phyloP scores from a whole-genome alignment of 2,888 invertebrate genomes.

The Hirtodrosophila alboralis region DNA sequence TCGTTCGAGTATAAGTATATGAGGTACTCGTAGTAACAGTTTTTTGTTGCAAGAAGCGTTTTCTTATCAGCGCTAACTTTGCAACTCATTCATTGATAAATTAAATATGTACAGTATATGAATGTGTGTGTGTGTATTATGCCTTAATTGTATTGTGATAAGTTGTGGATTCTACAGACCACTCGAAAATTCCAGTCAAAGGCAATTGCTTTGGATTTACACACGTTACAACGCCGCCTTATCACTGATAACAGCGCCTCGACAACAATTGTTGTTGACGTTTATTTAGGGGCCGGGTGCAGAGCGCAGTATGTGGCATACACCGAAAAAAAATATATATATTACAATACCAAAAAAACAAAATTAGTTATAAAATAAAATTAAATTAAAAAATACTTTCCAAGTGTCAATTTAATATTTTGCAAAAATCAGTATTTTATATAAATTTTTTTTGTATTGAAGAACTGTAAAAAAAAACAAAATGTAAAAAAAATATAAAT shows the following conservation, averaged over 20 bases:
- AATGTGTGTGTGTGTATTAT: not conserved
- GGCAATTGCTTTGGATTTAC: slow-evolving; percentile 26
- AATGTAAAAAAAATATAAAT: too few species aligned
- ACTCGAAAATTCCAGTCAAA: slow-evolving; percentile 43
- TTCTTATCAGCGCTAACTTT: slow-evolving; percentile 57
- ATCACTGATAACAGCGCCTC: slow-evolving; percentile 44
- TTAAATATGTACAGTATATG: slow-evolving; percentile 19
- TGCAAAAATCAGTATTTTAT: too few species aligned
- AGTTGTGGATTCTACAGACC: slow-evolving; percentile 25
- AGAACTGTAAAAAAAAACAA: too few species aligned
- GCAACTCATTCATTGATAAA: slow-evolving; percentile 71
- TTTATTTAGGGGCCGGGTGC: slow-evolving; percentile 23
- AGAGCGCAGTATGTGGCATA: slow-evolving; percentile 6
- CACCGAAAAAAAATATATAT: too few species aligned
- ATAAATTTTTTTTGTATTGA: too few species aligned
- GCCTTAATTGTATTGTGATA: slow-evolving; percentile 22
- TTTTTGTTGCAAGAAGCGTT: not conserved
- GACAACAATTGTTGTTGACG: slow-evolving; percentile 19
- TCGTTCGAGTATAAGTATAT: slow-evolving; percentile 9
- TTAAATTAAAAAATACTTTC: too few species aligned
- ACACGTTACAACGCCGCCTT: slow-evolving; percentile 25
- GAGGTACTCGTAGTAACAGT: not conserved
- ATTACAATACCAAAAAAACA: too few species aligned
- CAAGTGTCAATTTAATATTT: too few species aligned
- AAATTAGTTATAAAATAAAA: too few species aligned